These are phyloP conservation scores for Lophius americanus DNA, from an alignment of 2,797 vertebrate genomes.

Conservation along the genomic window DNA sequence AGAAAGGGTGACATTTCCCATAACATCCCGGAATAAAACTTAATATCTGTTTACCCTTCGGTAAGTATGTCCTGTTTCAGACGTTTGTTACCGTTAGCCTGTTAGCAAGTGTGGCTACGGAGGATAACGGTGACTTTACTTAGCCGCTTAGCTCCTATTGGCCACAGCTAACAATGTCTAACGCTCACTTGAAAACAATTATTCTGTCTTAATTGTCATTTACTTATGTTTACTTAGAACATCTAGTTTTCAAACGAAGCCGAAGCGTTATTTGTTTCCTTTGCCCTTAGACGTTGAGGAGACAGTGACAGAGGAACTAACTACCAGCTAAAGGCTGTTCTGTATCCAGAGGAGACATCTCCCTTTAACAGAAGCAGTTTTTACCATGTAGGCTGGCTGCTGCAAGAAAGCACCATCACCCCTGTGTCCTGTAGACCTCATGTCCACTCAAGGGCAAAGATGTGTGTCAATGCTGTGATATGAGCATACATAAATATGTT, in stretches of 20 bases:
- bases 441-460: constrained; percentile 39
- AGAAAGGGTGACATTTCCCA: background rate
- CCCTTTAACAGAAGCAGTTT: background rate
- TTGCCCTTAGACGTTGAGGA: background rate
- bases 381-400: background rate
- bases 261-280: too few relatives aligned
- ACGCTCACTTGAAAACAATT: accelerated
- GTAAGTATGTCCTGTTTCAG: constrained; percentile 44
- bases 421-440: background rate
- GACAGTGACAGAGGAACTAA: constrained; percentile 14
- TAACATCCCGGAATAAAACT: constrained; percentile 11
- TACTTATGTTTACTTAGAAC: too few relatives aligned
- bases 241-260: too few relatives aligned
- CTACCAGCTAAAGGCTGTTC: constrained; percentile 11
- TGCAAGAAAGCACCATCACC: background rate
- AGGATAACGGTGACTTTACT: constrained; percentile 23
- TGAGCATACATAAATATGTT: background rate
- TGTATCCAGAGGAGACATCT: background rate
- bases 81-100: constrained; percentile 31
- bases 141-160: constrained; percentile 2
- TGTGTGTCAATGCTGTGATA: background rate
- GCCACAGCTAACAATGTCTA: constrained; percentile 11
- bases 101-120: constrained; percentile 53
- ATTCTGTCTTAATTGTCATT: too few relatives aligned
- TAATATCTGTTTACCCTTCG: constrained; percentile 35